Base-by-base conservation (phyloP, 2,888 invertebrate species). In the Eurois occulta region DNA sequence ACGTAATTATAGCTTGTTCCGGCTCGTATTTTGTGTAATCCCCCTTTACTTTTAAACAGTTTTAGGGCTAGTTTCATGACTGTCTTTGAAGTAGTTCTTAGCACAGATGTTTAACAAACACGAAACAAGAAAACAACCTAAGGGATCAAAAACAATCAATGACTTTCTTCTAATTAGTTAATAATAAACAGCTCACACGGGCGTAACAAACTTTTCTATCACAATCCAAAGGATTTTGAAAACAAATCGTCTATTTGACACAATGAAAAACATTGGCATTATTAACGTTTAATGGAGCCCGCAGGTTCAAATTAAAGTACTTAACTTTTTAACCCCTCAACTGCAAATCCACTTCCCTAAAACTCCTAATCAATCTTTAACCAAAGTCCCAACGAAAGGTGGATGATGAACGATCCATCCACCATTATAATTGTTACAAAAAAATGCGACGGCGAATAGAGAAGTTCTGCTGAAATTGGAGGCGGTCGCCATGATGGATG, bases 401-500 rank as follows among this genome's bases (percentile, higher is more conserved):
- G 52, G 4, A 75, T 86, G 81, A 86, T 81, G 35, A 78, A 80
- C 62, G 83, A 60, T 60, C 73, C 24, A 41, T 38, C 48, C n/a
- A 43, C 66, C 58, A 78, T 86, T 84, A 81, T 81, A 83, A 87
- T 83, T 81, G 84, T 80, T 80, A 77, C 67, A 64, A 81, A 75
- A 78, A 84, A 80, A 80, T 28, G 58, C 48, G 35, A 66, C 70
- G 46, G 66, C 69, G 77, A 69, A 84, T 77, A 81, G 75, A 84
- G 78, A 86, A 80, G 64, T 81, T 73, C 68, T 73, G 69, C 1
- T 92, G 91, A 90, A 94, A 94, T 94, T 92, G 92, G 91, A 91
- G 91, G 91, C 91, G 86, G 88, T 87, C 84, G 93, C 91, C 93
- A 90, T 95, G 80, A 95, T 94, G 93, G 65, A 48, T 55, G 78